phyloP scores from a whole-genome alignment of 2,113 vertebrate genomes.

The Charadrius vociferus region DNA sequence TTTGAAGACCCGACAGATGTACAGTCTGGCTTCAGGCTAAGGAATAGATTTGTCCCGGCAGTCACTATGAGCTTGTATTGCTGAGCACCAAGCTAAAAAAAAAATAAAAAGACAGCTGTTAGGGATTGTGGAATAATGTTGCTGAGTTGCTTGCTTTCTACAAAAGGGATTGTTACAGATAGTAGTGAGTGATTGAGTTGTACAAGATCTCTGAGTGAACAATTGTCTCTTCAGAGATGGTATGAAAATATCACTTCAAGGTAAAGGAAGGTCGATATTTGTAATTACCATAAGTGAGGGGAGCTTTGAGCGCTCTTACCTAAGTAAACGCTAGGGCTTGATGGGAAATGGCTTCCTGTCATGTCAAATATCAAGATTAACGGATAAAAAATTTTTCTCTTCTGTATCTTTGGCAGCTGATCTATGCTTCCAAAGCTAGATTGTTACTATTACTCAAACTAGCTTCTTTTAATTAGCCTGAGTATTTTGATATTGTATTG shows the following conservation, averaged over 20 bases:
- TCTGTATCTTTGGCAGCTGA: not conserved
- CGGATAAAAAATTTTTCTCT: not conserved
- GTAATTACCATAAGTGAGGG: not conserved
- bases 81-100: not conserved
- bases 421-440: not conserved
- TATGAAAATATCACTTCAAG: not conserved
- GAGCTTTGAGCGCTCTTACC: not conserved
- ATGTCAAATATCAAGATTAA: not conserved
- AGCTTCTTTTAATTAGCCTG: not conserved
- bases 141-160: not conserved
- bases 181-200: not conserved
- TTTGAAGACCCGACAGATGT: not conserved
- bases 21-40: not conserved
- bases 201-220: not conserved
- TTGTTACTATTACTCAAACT: not conserved
- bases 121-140: not conserved
- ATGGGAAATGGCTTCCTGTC: not conserved
- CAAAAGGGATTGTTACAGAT: not conserved
- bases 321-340: not conserved
- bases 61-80: not conserved
- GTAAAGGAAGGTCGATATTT: not conserved
- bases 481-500: not conserved
- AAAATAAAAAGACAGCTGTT: not conserved
- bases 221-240: not conserved
- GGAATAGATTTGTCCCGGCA: not conserved